Conservation (phyloP, 1,140 invertebrate genomes). For the Ptiloglossa arizonensis region DNA sequence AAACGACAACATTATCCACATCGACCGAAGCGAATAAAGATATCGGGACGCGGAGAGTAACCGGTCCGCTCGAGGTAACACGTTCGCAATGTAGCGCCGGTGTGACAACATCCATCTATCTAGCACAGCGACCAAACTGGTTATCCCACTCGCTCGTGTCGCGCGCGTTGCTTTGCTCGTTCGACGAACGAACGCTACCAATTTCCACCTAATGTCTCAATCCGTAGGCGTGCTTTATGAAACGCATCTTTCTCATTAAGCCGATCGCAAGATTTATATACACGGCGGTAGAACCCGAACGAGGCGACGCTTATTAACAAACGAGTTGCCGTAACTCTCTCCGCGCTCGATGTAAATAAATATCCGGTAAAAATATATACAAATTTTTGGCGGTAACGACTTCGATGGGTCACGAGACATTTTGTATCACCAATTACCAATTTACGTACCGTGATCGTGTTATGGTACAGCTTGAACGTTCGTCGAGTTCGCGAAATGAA, state of each 20-base stretch:
- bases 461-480: neutral
- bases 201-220: conserved; percentile 58
- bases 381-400: neutral
- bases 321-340: neutral
- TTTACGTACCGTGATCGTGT: too few species aligned
- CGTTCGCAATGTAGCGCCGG: neutral
- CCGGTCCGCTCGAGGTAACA: conserved; percentile 14
- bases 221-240: conserved; percentile 15
- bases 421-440: too few species aligned
- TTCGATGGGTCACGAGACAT: neutral
- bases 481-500: too few species aligned
- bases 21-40: conserved; percentile 36
- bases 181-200: conserved; percentile 17
- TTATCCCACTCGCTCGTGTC: conserved; percentile 44
- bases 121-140: conserved; percentile 56
- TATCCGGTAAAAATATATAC: too few species aligned
- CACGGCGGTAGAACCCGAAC: conserved; percentile 29
- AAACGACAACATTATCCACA: conserved; percentile 8
- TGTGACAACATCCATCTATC: conserved; percentile 18
- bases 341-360: too few species aligned
- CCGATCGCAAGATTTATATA: conserved; percentile 22
- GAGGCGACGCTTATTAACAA: conserved; percentile 14
- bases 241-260: conserved; percentile 16
- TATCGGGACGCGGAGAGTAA: conserved; percentile 17
- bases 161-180: neutral